Percentiles rank a stretch among this genome's conserved stretches.
Evolutionary conservation across 2,797 vertebrate species (phyloP).

Genomic region (Anniella stebbinsi): DNA sequence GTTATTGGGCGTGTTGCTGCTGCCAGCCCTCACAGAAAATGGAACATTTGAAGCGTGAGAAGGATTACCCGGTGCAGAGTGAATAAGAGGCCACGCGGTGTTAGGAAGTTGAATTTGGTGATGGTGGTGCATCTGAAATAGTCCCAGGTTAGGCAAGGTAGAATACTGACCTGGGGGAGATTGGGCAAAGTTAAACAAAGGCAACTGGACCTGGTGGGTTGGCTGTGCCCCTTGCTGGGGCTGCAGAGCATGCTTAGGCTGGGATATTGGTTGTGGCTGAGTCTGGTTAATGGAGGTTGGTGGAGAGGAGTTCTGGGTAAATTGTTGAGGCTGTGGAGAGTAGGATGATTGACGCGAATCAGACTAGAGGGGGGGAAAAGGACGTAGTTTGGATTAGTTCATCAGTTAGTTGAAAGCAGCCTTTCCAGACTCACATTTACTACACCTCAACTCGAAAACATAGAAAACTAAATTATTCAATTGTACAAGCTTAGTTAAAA

Average conservation of each 20-base stretch:
- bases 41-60: conserved; percentile 82
- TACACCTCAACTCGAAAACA: not conserved
- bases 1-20: conserved; percentile 78
- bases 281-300: conserved; percentile 86
- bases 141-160: conserved; percentile 88
- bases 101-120: conserved; percentile 89
- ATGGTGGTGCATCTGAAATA: conserved; percentile 84
- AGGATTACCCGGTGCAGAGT: conserved; percentile 84
- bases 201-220: conserved; percentile 88
- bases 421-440: conserved; percentile 37
- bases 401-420: conserved; percentile 44
- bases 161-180: conserved; percentile 91
- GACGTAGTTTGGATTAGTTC: conserved; percentile 72
- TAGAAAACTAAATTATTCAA: not conserved
- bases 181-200: conserved; percentile 91
- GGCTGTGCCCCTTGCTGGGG: conserved; percentile 80
- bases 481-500: conserved; percentile 16
- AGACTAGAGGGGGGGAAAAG: conserved; percentile 83
- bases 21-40: conserved; percentile 84
- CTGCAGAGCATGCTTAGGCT: conserved; percentile 83
- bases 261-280: conserved; percentile 82
- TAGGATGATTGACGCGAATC: conserved; percentile 93
- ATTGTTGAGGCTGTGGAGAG: conserved; percentile 90
- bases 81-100: conserved; percentile 92
- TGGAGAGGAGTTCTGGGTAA: conserved; percentile 86